Base-by-base conservation (phyloP, 2,888 invertebrate species). In the Oxytorus armatus region DNA sequence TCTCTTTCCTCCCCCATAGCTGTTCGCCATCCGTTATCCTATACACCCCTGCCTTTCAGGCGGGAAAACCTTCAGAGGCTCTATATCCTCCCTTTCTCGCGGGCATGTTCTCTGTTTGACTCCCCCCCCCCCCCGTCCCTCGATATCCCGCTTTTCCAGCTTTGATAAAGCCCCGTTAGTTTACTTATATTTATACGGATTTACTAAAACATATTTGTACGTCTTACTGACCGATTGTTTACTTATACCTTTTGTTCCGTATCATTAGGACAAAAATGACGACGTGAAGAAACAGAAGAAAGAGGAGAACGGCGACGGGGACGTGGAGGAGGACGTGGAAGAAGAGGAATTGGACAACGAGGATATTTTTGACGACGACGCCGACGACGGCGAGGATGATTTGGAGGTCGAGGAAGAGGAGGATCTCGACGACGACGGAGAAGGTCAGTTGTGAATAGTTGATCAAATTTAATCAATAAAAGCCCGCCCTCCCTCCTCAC, bases 201-300 rank as follows among this genome's bases (percentile, higher is more conserved):
- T n/a, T n/a, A n/a, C 21, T 11, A 21, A 49, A 0, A 2, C 10
- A 23, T 11, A 11, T 14, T 29, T 14, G 14, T 55, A 29, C 16
- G 16, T 18, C 7, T 57, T 8, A 10, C 16, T 21, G 18, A 57
- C 5, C n/a, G 39, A 33, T n/a, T 29, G 29, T 14, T 55, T 29
- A 11, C 36, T 18, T 36, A 10, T 55, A 5, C 42, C n/a, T 68
- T 66, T 79, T 76, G 47, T 83, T 86, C n/a, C n/a, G n/a, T n/a
- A n/a, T n/a, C 87, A 63, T 91, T 7, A 96, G 96, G 96, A 96
- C 85, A 96, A 96, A 93, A 93, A 93, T 84, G 95, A 95, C 76
- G 96, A 96, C 80, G 94, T 95, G 85, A 96, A 96, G 93, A 96
- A 96, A 93, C 95, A 95, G 92, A 95, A 95, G 93, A 96, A 96